A percentile compares a stretch with the other conserved stretches of the same genome.
phyloP scores from a whole-genome alignment of 2,888 invertebrate genomes.

The Schizaphis graminum region DNA sequence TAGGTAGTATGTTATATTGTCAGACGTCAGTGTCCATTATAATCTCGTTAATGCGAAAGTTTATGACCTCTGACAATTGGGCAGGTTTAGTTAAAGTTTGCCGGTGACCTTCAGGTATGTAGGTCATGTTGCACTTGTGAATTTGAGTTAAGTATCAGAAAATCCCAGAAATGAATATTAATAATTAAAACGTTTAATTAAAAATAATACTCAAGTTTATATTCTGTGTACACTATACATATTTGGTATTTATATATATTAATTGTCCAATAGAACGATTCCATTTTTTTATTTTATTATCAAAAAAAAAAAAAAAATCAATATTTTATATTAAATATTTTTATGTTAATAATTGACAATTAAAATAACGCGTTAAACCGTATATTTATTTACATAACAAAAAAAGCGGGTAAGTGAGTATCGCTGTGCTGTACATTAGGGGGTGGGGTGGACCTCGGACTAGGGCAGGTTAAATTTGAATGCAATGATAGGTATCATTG shows the following conservation, averaged over 20 bases:
- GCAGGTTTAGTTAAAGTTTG: not conserved
- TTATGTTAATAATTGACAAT: not conserved
- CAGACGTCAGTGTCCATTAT: not conserved
- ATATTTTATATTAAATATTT: not conserved
- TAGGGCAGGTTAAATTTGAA: too few species aligned
- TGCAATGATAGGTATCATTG: too few species aligned
- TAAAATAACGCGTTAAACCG: not conserved
- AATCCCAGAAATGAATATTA: not conserved
- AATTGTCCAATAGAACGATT: not conserved
- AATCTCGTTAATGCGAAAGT: not conserved
- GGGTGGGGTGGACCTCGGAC: too few species aligned
- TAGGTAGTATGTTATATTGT: not conserved
- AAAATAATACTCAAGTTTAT: not conserved
- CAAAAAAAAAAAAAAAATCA: not conserved
- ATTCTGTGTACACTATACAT: not conserved
- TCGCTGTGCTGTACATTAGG: too few species aligned
- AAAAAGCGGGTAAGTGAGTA: too few species aligned
- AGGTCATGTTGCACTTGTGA: not conserved
- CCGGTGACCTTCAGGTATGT: not conserved
- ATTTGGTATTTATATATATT: not conserved
- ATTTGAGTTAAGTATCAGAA: not conserved
- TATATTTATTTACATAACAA: not conserved
- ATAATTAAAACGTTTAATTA: slow-evolving; percentile 3
- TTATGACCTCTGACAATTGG: not conserved
- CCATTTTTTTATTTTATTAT: not conserved